A percentile compares a stretch with the other conserved stretches of the same genome.
Conservation (phyloP, 2,797 vertebrate genomes). For the Pipistrellus pygmaeus region DNA sequence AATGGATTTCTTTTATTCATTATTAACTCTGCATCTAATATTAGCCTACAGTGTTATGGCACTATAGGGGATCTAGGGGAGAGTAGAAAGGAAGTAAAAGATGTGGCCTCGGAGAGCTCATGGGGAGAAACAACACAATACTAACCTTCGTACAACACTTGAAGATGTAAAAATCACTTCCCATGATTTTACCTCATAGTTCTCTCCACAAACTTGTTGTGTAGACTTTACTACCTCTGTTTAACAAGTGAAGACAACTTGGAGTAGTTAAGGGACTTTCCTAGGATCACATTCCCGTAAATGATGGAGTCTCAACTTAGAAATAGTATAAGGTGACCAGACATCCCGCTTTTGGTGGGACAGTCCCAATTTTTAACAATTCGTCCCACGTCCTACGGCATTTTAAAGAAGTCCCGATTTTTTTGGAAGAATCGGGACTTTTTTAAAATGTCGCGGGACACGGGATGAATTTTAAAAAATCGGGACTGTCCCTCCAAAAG, state of each 20-base stretch:
- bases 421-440: no score
- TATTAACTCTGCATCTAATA: conserved; percentile 29
- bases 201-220: not conserved
- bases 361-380: no score
- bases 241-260: not conserved
- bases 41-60: conserved; percentile 1
- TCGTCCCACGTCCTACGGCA: no score
- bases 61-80: not conserved
- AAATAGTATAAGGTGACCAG: not conserved
- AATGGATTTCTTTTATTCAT: conserved; percentile 37
- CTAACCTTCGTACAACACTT: not conserved
- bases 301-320: not conserved
- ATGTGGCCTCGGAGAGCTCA: not conserved
- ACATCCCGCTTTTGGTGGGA: no score
- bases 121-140: not conserved
- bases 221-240: not conserved
- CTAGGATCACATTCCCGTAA: conserved; percentile 32
- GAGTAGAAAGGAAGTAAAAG: conserved; percentile 62
- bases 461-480: no score
- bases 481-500: no score
- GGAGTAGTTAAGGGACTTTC: conserved; percentile 12
- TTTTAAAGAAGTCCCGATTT: no score
- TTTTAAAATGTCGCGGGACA: no score
- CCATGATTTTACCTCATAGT: not conserved
- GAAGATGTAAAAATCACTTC: conserved; percentile 49